Evolutionary conservation across 2,888 invertebrate species (phyloP).

Genomic region (Trissonchulus latispiculum): DNA sequence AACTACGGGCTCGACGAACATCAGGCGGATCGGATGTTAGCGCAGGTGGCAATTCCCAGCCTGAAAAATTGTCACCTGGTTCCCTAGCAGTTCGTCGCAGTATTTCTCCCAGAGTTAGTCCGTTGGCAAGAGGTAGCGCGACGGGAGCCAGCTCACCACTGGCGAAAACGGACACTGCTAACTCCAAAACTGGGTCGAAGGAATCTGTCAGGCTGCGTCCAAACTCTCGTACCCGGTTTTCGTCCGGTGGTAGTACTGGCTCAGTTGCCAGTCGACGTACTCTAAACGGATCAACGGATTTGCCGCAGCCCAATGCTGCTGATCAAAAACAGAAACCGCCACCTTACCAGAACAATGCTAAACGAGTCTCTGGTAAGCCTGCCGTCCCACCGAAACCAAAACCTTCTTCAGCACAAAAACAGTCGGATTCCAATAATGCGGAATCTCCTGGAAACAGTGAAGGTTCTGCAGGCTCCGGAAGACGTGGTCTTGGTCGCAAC

Average conservation of each 20-base stretch:
- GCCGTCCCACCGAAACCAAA: neutral
- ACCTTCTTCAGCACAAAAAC: neutral
- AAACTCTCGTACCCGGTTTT: no score
- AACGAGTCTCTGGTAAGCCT: neutral
- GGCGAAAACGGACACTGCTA: neutral
- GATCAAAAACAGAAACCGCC: neutral
- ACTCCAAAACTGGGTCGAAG: neutral
- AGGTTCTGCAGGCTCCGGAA: neutral
- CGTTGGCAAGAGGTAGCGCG: neutral
- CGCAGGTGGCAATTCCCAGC: neutral
- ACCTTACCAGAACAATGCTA: no score
- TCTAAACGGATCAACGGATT: no score
- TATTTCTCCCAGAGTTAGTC: neutral
- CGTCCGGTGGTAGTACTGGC: neutral
- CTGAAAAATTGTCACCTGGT: no score
- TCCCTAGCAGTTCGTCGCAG: no score
- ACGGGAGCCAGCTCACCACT: neutral
- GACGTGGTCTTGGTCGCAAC: neutral
- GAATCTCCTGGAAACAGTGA: no score
- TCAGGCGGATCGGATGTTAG: neutral
- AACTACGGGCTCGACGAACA: slow-evolving; percentile 17
- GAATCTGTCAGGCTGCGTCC: no score
- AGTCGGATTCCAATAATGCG: neutral
- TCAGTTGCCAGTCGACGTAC: no score
- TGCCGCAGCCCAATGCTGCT: neutral